Evolutionary conservation across 30 jellyfish, hydroid and myxozoan species (phyloP).

Genomic region (Sanderia malayensis): DNA sequence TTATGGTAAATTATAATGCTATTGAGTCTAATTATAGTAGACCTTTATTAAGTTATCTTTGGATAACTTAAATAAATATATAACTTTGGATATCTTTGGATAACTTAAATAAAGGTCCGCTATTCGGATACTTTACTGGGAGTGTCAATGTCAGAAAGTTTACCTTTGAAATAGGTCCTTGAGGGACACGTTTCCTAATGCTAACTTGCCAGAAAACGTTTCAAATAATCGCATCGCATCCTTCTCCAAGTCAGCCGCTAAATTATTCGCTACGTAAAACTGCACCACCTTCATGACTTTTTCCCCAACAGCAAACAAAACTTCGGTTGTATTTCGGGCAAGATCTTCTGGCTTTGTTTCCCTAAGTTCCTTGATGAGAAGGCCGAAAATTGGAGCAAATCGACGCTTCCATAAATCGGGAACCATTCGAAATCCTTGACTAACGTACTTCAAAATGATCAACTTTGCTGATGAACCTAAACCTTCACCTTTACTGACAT

Average conservation of each 20-base stretch:
- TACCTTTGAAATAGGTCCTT: conserved; percentile 11
- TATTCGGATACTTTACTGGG: too few relatives aligned
- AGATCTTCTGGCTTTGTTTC: conserved; percentile 12
- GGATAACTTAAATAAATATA: too few relatives aligned
- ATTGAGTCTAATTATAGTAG: too few relatives aligned
- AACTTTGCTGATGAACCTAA: neutral
- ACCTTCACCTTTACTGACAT: neutral
- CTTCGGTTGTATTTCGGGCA: conserved; percentile 42
- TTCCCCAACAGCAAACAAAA: conserved; percentile 41
- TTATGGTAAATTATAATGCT: too few relatives aligned
- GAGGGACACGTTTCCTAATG: conserved; percentile 9
- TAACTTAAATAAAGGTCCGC: too few relatives aligned
- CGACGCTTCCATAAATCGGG: conserved; percentile 46
- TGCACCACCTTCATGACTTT: conserved; percentile 10
- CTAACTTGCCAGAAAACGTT: conserved; percentile 10
- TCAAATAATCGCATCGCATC: conserved; percentile 14
- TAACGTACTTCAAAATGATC: neutral
- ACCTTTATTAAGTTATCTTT: too few relatives aligned
- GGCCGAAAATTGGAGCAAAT: conserved; percentile 10
- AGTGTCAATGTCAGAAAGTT: too few relatives aligned
- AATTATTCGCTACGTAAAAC: conserved; percentile 19
- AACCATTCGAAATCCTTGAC: neutral
- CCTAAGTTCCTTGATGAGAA: conserved; percentile 6
- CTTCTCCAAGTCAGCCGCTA: conserved; percentile 19
- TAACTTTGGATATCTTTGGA: too few relatives aligned